These are phyloP conservation scores for Leucoraja erinaceus DNA, from an alignment of 2,113 vertebrate genomes.

Conservation along the genomic window DNA sequence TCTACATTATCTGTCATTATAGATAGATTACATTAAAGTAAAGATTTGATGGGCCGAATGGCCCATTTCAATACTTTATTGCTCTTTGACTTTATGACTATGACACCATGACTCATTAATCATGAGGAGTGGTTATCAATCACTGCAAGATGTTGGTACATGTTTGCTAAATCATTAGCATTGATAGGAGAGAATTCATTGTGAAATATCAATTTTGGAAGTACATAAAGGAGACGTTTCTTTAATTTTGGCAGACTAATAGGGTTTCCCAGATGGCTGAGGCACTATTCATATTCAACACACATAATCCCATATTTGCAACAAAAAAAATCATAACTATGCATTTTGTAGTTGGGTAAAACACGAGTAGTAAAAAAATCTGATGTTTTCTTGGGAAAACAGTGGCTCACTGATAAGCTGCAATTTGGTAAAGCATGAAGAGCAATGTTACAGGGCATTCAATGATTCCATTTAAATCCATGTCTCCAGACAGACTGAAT, in stretches of 20 bases:
- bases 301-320: neutral
- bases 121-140: neutral
- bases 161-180: neutral
- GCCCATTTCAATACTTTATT: no score
- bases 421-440: neutral
- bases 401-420: neutral
- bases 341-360: neutral
- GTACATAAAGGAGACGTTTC: neutral
- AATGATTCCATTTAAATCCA: neutral
- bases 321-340: neutral
- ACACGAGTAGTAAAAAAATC: neutral
- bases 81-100: no score
- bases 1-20: no score
- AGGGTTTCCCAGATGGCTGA: neutral
- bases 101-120: neutral
- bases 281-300: constrained; percentile 6
- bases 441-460: neutral
- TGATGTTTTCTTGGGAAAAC: constrained; percentile 3
- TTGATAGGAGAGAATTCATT: neutral
- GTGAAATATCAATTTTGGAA: neutral
- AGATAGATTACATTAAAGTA: no score
- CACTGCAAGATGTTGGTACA: neutral
- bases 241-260: neutral
- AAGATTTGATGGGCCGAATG: no score
- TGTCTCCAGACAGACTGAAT: neutral